A percentile compares a stretch with the other conserved stretches of the same genome.
phyloP scores from a whole-genome alignment of 2,113 vertebrate species.

The Aphyosemion australe region DNA sequence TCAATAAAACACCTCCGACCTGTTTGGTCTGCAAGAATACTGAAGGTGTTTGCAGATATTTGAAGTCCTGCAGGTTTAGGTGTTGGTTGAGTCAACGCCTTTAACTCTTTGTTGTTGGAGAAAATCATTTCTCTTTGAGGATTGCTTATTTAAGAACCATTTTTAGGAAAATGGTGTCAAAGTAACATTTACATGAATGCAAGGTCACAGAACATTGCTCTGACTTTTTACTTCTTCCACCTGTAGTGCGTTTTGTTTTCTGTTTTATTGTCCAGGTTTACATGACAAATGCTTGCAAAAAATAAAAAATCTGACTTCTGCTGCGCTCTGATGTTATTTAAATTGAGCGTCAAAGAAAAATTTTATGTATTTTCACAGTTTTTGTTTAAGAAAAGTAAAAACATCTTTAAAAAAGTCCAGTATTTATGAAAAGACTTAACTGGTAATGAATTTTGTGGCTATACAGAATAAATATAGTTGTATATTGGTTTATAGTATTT shows the following conservation, averaged over 20 bases:
- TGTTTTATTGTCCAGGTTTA: not conserved
- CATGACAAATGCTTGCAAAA: too few species aligned
- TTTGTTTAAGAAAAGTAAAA: not conserved
- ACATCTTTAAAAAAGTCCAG: not conserved
- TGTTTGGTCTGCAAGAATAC: too few species aligned
- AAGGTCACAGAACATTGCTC: not conserved
- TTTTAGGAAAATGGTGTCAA: not conserved
- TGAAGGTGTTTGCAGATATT: too few species aligned
- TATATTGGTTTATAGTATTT: not conserved
- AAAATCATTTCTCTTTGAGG: not conserved
- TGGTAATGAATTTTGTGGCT: too few species aligned
- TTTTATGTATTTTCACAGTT: not conserved
- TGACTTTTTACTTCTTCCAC: not conserved
- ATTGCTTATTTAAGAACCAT: too few species aligned
- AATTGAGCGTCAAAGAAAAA: not conserved
- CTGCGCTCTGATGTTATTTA: not conserved
- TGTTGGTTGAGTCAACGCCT: not conserved
- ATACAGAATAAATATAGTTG: not conserved
- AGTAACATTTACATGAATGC: not conserved
- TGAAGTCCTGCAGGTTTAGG: too few species aligned
- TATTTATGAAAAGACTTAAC: not conserved
- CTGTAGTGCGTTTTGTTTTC: not conserved
- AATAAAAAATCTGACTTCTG: not conserved
- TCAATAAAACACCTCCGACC: not conserved
- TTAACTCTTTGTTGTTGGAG: not conserved